Conservation (phyloP, 2,888 invertebrate species). For the Pasiphila rectangulata region DNA sequence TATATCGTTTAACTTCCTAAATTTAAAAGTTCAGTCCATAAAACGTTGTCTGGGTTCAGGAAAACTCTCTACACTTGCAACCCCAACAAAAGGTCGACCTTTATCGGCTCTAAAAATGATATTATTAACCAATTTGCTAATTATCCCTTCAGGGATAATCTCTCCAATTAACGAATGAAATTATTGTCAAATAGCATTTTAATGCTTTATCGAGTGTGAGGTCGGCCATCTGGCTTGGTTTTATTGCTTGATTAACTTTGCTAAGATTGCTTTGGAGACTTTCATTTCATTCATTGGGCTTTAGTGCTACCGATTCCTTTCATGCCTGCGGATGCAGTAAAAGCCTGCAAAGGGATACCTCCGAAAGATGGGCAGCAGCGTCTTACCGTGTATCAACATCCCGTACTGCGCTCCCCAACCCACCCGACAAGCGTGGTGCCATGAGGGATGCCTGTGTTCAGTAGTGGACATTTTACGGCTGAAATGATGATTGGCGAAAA, state of each 20-base stretch:
- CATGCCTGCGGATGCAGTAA: too few species aligned
- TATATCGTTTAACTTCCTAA: too few species aligned
- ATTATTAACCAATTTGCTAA: conserved; percentile 68
- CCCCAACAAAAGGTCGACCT: conserved; percentile 24
- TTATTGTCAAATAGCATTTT: conserved; percentile 66
- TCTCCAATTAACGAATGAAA: conserved; percentile 69
- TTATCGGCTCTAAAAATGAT: conserved; percentile 29
- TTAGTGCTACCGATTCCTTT: conserved; percentile 28
- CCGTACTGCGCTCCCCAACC: too few species aligned
- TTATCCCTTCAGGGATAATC: conserved; percentile 49
- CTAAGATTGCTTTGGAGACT: conserved; percentile 38
- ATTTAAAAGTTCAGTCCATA: too few species aligned
- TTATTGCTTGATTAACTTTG: conserved; percentile 57
- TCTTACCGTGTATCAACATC: too few species aligned
- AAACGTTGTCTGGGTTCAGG: background rate
- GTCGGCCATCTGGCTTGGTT: conserved; percentile 59
- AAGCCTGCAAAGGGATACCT: too few species aligned
- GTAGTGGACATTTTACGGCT: too few species aligned
- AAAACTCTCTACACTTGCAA: conserved; percentile 11
- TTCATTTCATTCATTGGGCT: conserved; percentile 33
- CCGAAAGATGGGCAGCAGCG: too few species aligned
- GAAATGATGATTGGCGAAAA: too few species aligned
- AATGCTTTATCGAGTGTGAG: conserved; percentile 46
- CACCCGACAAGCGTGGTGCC: too few species aligned
- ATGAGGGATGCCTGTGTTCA: too few species aligned